phyloP scores from a whole-genome alignment of 1,140 invertebrate species.

The Bombus waltoni region DNA sequence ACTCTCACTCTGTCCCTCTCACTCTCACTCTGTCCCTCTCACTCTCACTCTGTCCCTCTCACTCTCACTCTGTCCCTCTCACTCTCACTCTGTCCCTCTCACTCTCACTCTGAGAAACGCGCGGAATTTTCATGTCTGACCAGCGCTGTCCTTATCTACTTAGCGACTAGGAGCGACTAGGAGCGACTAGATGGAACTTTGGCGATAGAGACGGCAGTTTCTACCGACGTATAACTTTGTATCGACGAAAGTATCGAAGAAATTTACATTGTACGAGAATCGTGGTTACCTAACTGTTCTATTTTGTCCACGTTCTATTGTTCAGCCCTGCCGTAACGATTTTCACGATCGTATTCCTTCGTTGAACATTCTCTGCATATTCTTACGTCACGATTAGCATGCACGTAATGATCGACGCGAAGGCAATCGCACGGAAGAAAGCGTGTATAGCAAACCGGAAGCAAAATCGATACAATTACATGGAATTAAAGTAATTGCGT shows the following conservation, averaged over 20 bases:
- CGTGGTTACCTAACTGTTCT: background rate
- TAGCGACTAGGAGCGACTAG: background rate
- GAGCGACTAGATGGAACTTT: background rate
- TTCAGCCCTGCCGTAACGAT: background rate
- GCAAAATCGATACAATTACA: conserved; percentile 21
- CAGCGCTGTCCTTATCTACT: background rate
- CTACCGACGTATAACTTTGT: background rate
- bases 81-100: background rate
- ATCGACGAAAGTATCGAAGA: background rate
- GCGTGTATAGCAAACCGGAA: background rate
- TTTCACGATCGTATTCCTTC: background rate
- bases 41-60: too few relatives aligned
- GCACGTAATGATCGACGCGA: background rate
- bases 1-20: background rate
- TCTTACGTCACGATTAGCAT: background rate
- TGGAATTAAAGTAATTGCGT: conserved; percentile 11
- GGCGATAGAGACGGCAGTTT: background rate
- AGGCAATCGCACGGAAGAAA: background rate
- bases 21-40: too few relatives aligned
- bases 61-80: too few relatives aligned
- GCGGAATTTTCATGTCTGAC: background rate
- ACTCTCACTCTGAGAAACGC: background rate
- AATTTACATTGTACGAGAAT: background rate
- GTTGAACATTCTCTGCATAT: background rate
- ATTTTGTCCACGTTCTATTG: background rate